Base-by-base conservation (phyloP, 2,797 vertebrate species). In the Xiphophorus birchmanni region DNA sequence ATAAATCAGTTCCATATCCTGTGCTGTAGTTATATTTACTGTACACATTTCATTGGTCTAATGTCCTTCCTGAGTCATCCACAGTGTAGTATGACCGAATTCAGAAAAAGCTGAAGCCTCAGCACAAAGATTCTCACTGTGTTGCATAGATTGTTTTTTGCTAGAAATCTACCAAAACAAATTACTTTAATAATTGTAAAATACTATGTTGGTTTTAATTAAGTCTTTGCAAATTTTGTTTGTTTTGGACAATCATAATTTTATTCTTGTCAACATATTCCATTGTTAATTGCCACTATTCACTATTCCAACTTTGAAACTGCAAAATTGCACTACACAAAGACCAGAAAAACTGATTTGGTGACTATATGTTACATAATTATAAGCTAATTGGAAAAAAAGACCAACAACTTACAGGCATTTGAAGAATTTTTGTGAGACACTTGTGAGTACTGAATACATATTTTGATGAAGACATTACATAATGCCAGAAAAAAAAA, bases 101-200 rank as follows among this genome's bases (percentile, higher is more conserved):
- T 56, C 60, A 83, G 12, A 81, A 45, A 75, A 40, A 15, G 9
- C 32, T 42, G 18, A 71, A 52, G 40, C 47, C 26, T 56, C 15
- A 40, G 23, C 32, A 17, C 44, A 77, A 48, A 50, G 35, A 13
- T 6, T 45, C 26, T 52, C 13, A 73, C 54, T n/a, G 35, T 23
- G 44, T 71, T 7, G 58, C 11, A 26, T 80, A 75, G 6, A 58
- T 74, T 67, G n/a, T 1, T 35, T 8, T n/a, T 56, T 12, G 54
- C 54, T n/a, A 12, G 1, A 56, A 56, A 13, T n/a, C 23, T 12
- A 56, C 54, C 23, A 13, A n/a, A n/a, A 32, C 26, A 56, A 26
- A 72, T 44, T 2, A n/a, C 37, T 82, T 73, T 74, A 78, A 4
- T 69, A 48, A 21, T 23, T 76, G 48, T 74, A 71, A 76, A 77